Evolutionary conservation across 1,140 invertebrate species (phyloP), one percentile per base, ranked within the genome.

Genomic region (Saxidomus purpurata): DNA sequence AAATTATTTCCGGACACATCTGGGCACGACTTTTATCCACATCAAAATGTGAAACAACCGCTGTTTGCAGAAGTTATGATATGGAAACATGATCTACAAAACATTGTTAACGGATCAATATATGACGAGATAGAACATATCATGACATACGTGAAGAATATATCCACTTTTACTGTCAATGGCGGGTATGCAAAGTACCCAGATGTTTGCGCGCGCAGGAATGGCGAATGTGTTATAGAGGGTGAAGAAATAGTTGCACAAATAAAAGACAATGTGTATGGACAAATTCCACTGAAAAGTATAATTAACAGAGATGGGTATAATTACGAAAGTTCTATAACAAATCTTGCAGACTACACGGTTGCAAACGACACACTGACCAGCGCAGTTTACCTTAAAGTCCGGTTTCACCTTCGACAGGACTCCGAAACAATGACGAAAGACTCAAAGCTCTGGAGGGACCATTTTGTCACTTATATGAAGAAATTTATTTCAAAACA

Each of bases 151-250:
- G 34, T 86, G 28, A 61, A 86, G 34, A 86, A 76, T 47, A 86
- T 86, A 19, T 74, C 67, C 11, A 86, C 83, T 2, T 86, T 59
- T 76, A 74, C 47, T 8, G 15, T 43, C 6, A 25, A 36, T 28
- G 67, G 28, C 22, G 34, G 47, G 1, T 59, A 86, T 43, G 81
- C 81, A 38, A 63, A 69, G 52, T 67, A 76, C 40, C 25, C 43
- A 19, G 34, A 76, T 76, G 28, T 86, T n/a, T 86, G 83, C 34
- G 83, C 83, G n/a, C 59, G 43, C 11, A 34, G 83, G 19, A 86
- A 86, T 52, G 67, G 69, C 28, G 34, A 52, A 71, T 86, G 83
- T 86, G 83, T 86, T 17, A 61, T 86, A 11, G 25, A 83, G 47
- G 81, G 81, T 25, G 63, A 69, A 49, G 81, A 83, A 49, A 43